Evolutionary conservation across 2,888 invertebrate species (phyloP).

Genomic region (Pammene aurita): DNA sequence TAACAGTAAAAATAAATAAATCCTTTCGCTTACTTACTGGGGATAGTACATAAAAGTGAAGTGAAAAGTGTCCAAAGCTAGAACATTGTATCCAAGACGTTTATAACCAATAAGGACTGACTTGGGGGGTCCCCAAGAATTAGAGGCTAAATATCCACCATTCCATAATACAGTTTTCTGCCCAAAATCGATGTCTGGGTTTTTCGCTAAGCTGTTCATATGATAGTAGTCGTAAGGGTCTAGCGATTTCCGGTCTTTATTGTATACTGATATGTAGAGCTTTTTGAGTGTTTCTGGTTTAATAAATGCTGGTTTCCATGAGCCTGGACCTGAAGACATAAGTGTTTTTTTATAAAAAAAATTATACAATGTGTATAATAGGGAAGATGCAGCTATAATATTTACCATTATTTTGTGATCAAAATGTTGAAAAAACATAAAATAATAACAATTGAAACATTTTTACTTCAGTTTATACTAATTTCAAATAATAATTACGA

Average conservation of each 20-base stretch:
- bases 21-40: conserved; percentile 55
- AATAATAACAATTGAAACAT: too few species aligned
- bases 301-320: conserved; percentile 38
- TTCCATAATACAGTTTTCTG: conserved; percentile 63
- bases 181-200: conserved; percentile 53
- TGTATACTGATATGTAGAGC: conserved; percentile 4
- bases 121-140: conserved; percentile 51
- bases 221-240: conserved; percentile 60
- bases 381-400: too few species aligned
- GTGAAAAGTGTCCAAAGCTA: conserved; percentile 57
- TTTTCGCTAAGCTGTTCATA: conserved; percentile 54
- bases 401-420: too few species aligned
- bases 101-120: conserved; percentile 53
- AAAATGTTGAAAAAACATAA: too few species aligned
- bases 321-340: conserved; percentile 41
- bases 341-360: too few species aligned
- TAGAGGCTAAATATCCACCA: conserved; percentile 64
- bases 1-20: too few species aligned
- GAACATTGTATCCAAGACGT: conserved; percentile 60
- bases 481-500: too few species aligned
- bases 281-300: conserved; percentile 6
- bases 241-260: not conserved
- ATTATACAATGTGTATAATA: not conserved
- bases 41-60: conserved; percentile 65
- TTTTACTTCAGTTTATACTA: too few species aligned